phyloP scores from a whole-genome alignment of 2,113 vertebrate genomes.

The Nyctibius bracteatus region DNA sequence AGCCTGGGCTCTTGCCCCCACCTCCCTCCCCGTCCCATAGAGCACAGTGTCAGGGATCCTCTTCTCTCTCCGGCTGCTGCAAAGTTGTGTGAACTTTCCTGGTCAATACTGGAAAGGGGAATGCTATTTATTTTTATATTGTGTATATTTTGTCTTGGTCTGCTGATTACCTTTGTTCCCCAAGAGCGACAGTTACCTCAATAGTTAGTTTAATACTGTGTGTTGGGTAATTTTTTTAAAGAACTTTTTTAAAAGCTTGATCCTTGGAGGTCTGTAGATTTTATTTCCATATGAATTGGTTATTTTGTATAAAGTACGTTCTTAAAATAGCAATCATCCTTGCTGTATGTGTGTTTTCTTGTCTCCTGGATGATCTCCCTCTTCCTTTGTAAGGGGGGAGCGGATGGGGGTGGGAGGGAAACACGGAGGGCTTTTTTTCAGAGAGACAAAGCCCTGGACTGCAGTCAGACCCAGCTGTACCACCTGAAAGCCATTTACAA shows the following conservation, averaged over 20 bases:
- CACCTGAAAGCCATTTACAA: conserved; percentile 27
- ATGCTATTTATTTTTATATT: conserved; percentile 84
- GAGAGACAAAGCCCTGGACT: not conserved
- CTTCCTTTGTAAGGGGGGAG: not conserved
- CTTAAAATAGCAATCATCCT: conserved; percentile 75
- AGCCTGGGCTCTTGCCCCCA: not conserved
- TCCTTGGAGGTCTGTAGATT: conserved; percentile 81
- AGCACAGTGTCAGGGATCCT: conserved; percentile 64
- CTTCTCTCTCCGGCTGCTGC: conserved; percentile 66
- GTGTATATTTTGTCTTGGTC: conserved; percentile 82
- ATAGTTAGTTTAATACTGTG: conserved; percentile 77
- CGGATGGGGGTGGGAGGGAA: not conserved
- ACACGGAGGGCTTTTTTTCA: not conserved
- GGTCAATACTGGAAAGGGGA: conserved; percentile 77
- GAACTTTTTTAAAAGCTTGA: conserved; percentile 77
- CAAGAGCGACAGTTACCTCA: conserved; percentile 82
- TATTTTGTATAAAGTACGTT: conserved; percentile 86
- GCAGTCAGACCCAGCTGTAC: not conserved
- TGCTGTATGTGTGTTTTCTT: conserved; percentile 65
- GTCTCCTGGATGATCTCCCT: conserved; percentile 37
- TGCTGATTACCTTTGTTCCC: conserved; percentile 76
- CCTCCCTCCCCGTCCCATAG: not conserved
- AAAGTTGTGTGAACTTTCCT: conserved; percentile 66
- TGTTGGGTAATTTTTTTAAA: conserved; percentile 78
- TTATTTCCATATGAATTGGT: conserved; percentile 85